Percentiles rank a stretch among this genome's conserved stretches.
phyloP scores from a whole-genome alignment of 2,113 vertebrate genomes.

The Elephas maximus region DNA sequence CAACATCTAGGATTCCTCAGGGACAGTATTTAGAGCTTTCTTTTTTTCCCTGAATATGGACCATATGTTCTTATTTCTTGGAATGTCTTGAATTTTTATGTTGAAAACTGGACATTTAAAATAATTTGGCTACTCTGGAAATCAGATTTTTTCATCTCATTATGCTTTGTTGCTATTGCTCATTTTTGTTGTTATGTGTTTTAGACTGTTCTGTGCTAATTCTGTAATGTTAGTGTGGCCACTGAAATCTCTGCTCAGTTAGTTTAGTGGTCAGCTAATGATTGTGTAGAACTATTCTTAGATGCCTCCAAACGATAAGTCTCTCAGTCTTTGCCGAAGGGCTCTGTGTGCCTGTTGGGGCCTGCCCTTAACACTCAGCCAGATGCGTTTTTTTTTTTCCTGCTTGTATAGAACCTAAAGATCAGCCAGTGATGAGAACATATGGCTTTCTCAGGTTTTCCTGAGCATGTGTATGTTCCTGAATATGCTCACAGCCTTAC shows the following conservation, averaged over 20 bases:
- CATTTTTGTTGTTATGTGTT: not conserved
- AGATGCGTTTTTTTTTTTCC: not conserved
- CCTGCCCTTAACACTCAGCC: not conserved
- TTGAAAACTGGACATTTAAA: not conserved
- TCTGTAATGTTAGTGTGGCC: not conserved
- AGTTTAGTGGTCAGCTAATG: not conserved
- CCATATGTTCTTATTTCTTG: not conserved
- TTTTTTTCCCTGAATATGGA: not conserved
- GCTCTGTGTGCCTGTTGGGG: not conserved
- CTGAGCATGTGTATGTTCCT: not conserved
- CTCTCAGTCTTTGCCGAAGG: not conserved
- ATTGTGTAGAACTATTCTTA: not conserved
- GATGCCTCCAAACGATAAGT: not conserved
- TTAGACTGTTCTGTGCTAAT: slow-evolving; percentile 1
- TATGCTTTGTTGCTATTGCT: too few species aligned
- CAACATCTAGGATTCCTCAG: not conserved
- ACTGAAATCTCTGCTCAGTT: not conserved
- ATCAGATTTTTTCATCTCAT: not conserved
- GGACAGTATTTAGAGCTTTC: not conserved
- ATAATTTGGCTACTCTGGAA: not conserved
- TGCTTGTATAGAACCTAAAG: not conserved
- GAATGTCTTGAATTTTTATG: not conserved
- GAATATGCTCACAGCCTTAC: accelerated
- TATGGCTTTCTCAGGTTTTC: not conserved
- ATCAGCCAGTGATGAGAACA: not conserved